Percentiles rank a stretch among this genome's conserved stretches.
Conservation (phyloP, 2,888 invertebrate species). For the Desoria tigrina region DNA sequence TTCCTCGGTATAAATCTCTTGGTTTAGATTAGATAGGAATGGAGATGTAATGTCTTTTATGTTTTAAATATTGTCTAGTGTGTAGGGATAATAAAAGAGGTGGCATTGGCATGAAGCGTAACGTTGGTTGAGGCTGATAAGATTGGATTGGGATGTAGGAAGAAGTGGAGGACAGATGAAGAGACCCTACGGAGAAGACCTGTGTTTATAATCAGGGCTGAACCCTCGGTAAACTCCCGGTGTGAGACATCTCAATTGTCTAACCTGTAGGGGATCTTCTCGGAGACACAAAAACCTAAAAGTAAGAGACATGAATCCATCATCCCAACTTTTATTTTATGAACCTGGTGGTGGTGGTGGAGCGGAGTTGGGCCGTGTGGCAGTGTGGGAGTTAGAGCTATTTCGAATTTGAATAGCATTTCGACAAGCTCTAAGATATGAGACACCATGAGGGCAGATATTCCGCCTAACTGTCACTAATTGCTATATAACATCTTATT, state of each 20-base stretch:
- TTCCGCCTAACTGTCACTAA: too few species aligned
- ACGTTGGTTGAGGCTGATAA: background rate
- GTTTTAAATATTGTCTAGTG: too few species aligned
- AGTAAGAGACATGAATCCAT: constrained; percentile 51
- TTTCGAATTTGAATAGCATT: background rate
- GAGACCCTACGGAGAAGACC: constrained; percentile 38
- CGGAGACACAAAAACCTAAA: constrained; percentile 33
- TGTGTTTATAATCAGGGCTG: constrained; percentile 36
- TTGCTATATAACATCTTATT: too few species aligned
- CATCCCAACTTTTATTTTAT: constrained; percentile 30
- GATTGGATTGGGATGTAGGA: background rate
- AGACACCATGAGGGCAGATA: too few species aligned
- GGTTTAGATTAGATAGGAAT: too few species aligned
- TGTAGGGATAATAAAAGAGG: too few species aligned
- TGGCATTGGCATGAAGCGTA: too few species aligned
- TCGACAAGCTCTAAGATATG: too few species aligned
- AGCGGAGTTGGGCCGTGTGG: too few species aligned
- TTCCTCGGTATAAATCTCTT: too few species aligned
- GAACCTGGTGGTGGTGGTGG: constrained; percentile 1
- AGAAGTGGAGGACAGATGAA: constrained; percentile 3
- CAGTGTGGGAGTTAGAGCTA: constrained; percentile 13
- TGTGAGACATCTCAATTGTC: constrained; percentile 54
- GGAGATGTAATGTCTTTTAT: too few species aligned
- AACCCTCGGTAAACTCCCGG: constrained; percentile 50
- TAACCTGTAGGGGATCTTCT: constrained; percentile 45